phyloP scores from a whole-genome alignment of 2,113 vertebrate genomes.

The Nansenia antarctica region DNA sequence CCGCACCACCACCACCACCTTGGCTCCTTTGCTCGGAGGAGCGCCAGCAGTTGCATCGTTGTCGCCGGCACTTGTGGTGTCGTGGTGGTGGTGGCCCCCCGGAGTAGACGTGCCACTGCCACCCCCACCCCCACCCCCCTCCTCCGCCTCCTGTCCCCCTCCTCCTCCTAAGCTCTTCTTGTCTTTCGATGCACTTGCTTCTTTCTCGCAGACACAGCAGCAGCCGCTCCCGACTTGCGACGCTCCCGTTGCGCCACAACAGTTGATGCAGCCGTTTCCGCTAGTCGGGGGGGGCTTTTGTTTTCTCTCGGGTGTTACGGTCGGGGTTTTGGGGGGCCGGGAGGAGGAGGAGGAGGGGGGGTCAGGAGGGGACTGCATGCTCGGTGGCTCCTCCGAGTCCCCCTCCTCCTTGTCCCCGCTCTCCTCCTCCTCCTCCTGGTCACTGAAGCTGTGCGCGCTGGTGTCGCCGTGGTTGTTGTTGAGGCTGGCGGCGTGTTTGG shows the following conservation, averaged over 20 bases:
- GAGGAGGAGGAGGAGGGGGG: too few species aligned
- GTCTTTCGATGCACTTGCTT: constrained; percentile 68
- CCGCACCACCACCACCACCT: constrained; percentile 40
- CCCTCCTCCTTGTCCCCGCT: constrained; percentile 19
- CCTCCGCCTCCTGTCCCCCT: constrained; percentile 33
- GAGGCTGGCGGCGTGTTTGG: constrained; percentile 59
- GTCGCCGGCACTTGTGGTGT: constrained; percentile 29
- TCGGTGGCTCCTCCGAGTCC: constrained; percentile 57
- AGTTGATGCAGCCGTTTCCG: constrained; percentile 58
- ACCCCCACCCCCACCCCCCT: constrained; percentile 24
- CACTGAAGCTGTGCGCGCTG: constrained; percentile 69
- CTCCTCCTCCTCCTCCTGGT: constrained; percentile 63
- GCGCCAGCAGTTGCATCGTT: constrained; percentile 13
- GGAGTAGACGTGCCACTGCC: constrained; percentile 23
- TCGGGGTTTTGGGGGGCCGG: constrained; percentile 39
- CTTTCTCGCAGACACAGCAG: constrained; percentile 56
- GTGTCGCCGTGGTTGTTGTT: constrained; percentile 70
- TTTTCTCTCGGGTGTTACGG: constrained; percentile 39
- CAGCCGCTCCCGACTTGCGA: constrained; percentile 62
- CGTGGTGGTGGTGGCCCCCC: too few species aligned
- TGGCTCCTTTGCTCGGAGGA: constrained; percentile 21
- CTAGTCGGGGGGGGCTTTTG: constrained; percentile 48
- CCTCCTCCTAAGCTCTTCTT: constrained; percentile 54
- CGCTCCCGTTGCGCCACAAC: constrained; percentile 66
- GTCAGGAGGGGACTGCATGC: constrained; percentile 39